A percentile compares a stretch with the other conserved stretches of the same genome.
Conservation (phyloP, 2,797 vertebrate species). For the Decapterus maruadsi region DNA sequence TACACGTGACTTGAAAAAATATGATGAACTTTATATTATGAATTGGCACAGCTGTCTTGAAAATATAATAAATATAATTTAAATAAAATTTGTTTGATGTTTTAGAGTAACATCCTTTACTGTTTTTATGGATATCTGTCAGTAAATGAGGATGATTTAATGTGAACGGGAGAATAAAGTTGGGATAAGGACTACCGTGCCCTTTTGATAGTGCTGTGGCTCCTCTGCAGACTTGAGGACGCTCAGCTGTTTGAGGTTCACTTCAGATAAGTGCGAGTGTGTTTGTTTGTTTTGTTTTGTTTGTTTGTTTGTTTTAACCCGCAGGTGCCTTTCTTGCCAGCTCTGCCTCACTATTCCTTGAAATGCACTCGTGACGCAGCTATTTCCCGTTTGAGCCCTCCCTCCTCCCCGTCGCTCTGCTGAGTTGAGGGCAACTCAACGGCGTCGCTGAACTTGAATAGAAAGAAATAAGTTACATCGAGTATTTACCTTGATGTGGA, state of each 20-base stretch:
- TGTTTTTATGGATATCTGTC: too few relatives aligned
- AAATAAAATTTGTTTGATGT: too few relatives aligned
- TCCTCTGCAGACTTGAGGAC: background rate
- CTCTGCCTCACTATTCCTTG: slow-evolving; percentile 48
- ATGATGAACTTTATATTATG: too few relatives aligned
- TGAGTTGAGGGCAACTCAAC: background rate
- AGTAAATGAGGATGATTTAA: too few relatives aligned
- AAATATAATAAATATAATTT: too few relatives aligned
- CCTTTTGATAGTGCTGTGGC: too few relatives aligned
- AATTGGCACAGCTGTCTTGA: too few relatives aligned
- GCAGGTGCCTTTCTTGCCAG: slow-evolving; percentile 7
- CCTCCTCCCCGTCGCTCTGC: slow-evolving; percentile 8
- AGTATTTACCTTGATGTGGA: background rate
- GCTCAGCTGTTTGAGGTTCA: background rate
- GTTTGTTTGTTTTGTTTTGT: background rate
- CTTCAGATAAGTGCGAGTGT: background rate
- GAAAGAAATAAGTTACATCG: background rate
- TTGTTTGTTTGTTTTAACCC: too few relatives aligned
- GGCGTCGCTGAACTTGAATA: background rate
- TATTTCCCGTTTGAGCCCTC: slow-evolving; percentile 71
- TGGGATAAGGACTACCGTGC: too few relatives aligned
- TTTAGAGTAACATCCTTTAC: too few relatives aligned
- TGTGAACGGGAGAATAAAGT: too few relatives aligned
- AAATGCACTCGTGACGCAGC: slow-evolving; percentile 57
- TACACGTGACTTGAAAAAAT: too few relatives aligned